Evolutionary conservation across 2,113 vertebrate species (phyloP), one percentile per base, ranked within the genome.

Genomic region (Varanus komodoensis): DNA sequence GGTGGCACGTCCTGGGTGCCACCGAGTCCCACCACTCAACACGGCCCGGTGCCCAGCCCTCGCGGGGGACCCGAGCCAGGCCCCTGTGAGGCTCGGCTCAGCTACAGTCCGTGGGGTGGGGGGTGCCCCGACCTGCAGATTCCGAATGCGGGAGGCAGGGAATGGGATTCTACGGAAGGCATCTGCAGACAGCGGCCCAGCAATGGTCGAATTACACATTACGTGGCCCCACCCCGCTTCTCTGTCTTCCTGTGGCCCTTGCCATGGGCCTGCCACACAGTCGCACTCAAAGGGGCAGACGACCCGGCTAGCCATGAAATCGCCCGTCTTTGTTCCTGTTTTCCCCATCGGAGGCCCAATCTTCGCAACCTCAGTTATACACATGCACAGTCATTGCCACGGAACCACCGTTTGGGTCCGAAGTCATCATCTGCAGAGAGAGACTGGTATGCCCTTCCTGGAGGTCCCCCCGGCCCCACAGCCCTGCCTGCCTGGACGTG

Each of bases 211-310:
- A 27, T 0, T 25, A 44, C 34, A 21, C 19, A 23, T 23, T 3
- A 3, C 5, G 54, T 4, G 0, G 12, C 23, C 61, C 15, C 57
- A 78, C 15, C 6, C 5, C 25, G 73, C 29, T 27, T 2, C 21
- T 25, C 67, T 0, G 0, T 73, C 25, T 61, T 27, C 0, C 1
- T 0, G 17, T 79, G 38, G 82, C 14, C 5, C 25, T 8, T 15
- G 52, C 25, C 38, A 1, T 2, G 21, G 11, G 23, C 14, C n/a
- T 25, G 23, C 2, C 29, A 32, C 54, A 52, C 78, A 52, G 21
- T 21, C 21, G 1, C 17, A 86, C 17, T 12, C 68, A 17, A 32
- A 27, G 12, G 54, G 21, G 44, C 3, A 29, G 44, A 17, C 11
- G 6, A 64, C 25, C 44, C 68, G 54, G n/a, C 52, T 2, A 25